Evolutionary conservation across 1,140 invertebrate species (phyloP).

Genomic region (Papilio polytes): DNA sequence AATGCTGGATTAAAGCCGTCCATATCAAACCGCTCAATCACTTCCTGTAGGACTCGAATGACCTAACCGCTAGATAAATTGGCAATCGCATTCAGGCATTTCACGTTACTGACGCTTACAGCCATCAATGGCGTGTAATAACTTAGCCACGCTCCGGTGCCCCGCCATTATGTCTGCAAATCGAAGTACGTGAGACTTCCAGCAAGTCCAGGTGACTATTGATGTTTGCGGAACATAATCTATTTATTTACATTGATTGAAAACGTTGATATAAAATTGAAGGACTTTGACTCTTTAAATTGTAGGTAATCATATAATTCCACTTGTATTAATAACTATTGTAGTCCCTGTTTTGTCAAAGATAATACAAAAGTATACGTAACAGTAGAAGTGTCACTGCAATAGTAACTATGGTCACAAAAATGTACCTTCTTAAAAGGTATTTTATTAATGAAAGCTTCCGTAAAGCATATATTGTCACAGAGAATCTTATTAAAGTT

Average conservation of each 20-base stretch:
- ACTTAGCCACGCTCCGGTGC: conserved; percentile 34
- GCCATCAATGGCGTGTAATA: conserved; percentile 37
- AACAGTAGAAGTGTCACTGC: too few species aligned
- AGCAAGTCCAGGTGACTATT: conserved; percentile 4
- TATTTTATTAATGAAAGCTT: background rate
- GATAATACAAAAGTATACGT: too few species aligned
- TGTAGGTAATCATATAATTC: background rate
- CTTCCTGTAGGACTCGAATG: conserved; percentile 1
- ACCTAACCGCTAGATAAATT: conserved; percentile 36
- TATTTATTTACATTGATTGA: background rate
- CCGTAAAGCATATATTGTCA: background rate
- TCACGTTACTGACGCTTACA: conserved; percentile 37
- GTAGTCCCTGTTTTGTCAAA: too few species aligned
- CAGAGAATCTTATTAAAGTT: background rate
- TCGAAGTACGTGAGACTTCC: background rate
- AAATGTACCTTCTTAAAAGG: background rate
- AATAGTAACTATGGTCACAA: background rate
- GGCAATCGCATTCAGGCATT: conserved; percentile 39
- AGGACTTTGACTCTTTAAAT: background rate
- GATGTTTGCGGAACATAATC: background rate
- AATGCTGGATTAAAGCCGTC: background rate
- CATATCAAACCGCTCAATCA: conserved; percentile 25
- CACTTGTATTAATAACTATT: too few species aligned
- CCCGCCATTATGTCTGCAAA: conserved; percentile 3
- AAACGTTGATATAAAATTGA: conserved; percentile 5